These are phyloP conservation scores for Lordiphosa collinella DNA, from an alignment of 1,140 invertebrate species.

Conservation along the genomic window DNA sequence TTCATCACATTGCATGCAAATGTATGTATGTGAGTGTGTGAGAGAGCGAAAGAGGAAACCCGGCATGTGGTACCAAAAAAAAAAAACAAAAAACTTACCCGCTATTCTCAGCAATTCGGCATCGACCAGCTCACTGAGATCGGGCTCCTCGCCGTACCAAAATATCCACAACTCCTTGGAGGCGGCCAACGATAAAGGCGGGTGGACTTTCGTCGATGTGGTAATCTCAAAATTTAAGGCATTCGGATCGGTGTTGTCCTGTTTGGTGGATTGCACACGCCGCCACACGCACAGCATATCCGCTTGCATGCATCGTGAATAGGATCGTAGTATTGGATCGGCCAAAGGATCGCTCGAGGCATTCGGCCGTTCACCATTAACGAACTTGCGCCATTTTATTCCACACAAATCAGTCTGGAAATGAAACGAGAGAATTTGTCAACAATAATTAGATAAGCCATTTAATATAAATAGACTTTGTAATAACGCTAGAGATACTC, in stretches of 20 bases:
- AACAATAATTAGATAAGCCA: constrained; percentile 14
- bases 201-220: constrained; percentile 79
- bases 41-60: background rate
- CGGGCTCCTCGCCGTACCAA: constrained; percentile 99
- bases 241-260: constrained; percentile 75
- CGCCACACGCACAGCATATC: constrained; percentile 98
- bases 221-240: constrained; percentile 76
- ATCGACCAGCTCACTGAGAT: constrained; percentile 90
- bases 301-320: constrained; percentile 94
- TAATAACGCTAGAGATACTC: no score
- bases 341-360: constrained; percentile 87
- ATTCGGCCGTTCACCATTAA: constrained; percentile 84
- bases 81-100: constrained; percentile 88
- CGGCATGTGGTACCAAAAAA: background rate
- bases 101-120: constrained; percentile 86
- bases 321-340: constrained; percentile 95
- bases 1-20: constrained; percentile 21
- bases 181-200: constrained; percentile 87
- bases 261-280: constrained; percentile 84
- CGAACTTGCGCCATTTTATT: constrained; percentile 98
- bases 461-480: background rate
- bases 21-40: constrained; percentile 1
- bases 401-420: constrained; percentile 97
- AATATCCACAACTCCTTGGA: constrained; percentile 99
- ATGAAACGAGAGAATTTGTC: constrained; percentile 5